Conservation (phyloP, 23 tunicate species). For the Trididemnum clinides region DNA sequence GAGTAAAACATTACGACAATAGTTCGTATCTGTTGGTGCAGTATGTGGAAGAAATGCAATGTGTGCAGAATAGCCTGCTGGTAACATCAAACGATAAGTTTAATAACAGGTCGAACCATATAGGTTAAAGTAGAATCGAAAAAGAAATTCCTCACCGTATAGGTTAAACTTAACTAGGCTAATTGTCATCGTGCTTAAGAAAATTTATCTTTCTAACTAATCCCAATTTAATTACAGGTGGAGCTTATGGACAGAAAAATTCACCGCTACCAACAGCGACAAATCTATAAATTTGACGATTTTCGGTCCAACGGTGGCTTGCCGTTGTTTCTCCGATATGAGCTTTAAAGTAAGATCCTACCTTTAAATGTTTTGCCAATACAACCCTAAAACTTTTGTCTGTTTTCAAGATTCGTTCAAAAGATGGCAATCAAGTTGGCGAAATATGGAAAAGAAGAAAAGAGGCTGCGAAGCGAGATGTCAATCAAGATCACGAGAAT, state of each 20-base stretch:
- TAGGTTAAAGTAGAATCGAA: no score
- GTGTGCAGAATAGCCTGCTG: no score
- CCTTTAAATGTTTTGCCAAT: no score
- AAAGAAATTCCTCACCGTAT: no score
- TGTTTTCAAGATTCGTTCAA: background rate
- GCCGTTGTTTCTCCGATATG: slow-evolving; percentile 65
- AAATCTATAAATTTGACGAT: slow-evolving; percentile 19
- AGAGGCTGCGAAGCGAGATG: background rate
- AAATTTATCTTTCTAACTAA: no score
- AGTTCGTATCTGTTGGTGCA: no score
- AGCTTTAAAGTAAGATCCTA: slow-evolving; percentile 31
- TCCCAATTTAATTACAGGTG: slow-evolving; percentile 49
- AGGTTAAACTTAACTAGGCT: no score
- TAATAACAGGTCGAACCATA: no score
- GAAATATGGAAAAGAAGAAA: slow-evolving; percentile 75
- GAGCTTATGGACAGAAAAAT: slow-evolving; percentile 57
- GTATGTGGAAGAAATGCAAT: no score
- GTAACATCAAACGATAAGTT: no score
- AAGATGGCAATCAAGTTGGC: slow-evolving; percentile 34
- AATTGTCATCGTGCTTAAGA: no score
- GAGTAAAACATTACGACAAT: no score
- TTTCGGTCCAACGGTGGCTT: slow-evolving; percentile 43
- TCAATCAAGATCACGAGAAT: slow-evolving; percentile 66
- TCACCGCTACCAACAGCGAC: background rate
- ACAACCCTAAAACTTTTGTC: background rate